phyloP scores from a whole-genome alignment of 2,113 vertebrate genomes.

The Cebidichthys violaceus region DNA sequence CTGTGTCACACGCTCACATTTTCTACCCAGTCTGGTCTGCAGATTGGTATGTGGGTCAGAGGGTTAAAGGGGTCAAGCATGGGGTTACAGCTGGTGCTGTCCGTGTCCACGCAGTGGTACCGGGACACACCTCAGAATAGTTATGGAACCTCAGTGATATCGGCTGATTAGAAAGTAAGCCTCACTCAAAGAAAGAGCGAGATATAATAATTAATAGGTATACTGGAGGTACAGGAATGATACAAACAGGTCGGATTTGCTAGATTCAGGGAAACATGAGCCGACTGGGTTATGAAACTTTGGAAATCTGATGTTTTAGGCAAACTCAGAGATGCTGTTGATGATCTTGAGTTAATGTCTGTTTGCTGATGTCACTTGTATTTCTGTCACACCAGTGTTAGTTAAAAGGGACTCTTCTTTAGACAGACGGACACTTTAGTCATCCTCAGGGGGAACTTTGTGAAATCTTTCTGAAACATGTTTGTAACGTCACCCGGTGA shows the following conservation, averaged over 20 bases:
- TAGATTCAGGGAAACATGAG: background rate
- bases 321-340: background rate
- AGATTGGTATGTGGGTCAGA: constrained; percentile 46
- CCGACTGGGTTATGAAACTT: background rate
- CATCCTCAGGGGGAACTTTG: no score
- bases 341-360: background rate
- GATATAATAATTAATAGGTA: background rate
- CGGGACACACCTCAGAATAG: background rate
- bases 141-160: background rate
- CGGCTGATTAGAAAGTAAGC: background rate
- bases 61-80: constrained; percentile 42
- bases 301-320: background rate
- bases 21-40: constrained; percentile 10
- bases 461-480: background rate
- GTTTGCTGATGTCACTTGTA: background rate
- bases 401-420: background rate
- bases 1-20: background rate
- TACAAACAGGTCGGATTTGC: background rate
- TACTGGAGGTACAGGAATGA: background rate
- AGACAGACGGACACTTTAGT: no score
- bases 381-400: background rate
- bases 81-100: constrained; percentile 55
- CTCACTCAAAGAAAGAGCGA: background rate
- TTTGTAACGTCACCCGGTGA: background rate
- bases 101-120: background rate